Base-by-base conservation (phyloP, 2,888 invertebrate species). In the Coremacera marginata region DNA sequence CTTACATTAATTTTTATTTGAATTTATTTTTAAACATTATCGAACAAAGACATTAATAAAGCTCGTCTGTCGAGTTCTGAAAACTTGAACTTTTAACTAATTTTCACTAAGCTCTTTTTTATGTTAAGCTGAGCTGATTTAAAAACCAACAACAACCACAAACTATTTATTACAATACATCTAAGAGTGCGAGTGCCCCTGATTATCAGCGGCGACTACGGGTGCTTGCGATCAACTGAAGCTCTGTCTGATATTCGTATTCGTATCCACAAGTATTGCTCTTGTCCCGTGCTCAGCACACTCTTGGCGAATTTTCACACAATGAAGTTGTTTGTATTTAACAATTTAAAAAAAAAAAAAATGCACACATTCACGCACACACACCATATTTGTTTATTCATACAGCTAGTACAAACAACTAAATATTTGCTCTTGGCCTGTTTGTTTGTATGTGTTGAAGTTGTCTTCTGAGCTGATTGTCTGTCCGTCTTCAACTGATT, bases 171-270 rank as follows among this genome's bases (percentile, higher is more conserved):
- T 70, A 14, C 55, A 55, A 34, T 52, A 60, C 44, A 72, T 60
- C 5, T 7, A 16, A 31, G 27, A 63, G 49, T 57, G 44, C 34
- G 19, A 19, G 31, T 19, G 27, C 65, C 22, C 25, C 67, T 62
- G 75, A 57, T n/a, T 76, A 52, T 74, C 81, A 81, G 81, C 84
- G 83, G 75, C 81, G 80, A 81, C 82, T 83, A 83, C 82, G 82
- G 85, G 80, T 81, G 82, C 81, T 85, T 83, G 82, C 82, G 84
- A 85, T 85, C 86, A 84, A 86, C 85, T 86, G 85, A 86, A 84
- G 5, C 27, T 31, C 51, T 14, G 37, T 22, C 55, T n/a, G 14
- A 14, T 27, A 4, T 81, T 51, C 49, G 65, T 63, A 19, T 19
- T 4, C 11, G 27, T 19, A 81, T 22, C 49, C 27, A 19, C 22